Evolutionary conservation across 2,113 vertebrate genomes (phyloP).

Genomic region (Cricetomys ansorgei): DNA sequence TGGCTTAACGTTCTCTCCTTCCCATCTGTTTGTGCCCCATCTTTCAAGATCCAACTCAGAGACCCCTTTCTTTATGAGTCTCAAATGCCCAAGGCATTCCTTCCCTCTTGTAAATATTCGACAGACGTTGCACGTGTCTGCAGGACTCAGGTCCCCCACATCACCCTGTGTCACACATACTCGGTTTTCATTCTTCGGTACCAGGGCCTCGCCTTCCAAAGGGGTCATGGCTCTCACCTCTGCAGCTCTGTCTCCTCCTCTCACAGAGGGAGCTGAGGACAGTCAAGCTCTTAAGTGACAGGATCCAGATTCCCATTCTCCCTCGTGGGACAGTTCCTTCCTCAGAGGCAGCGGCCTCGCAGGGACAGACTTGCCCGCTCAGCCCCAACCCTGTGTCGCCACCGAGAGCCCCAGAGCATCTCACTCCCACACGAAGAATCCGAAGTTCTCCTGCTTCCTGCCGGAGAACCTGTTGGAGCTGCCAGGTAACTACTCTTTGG

Average conservation of each 20-base stretch:
- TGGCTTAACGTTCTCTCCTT: background rate
- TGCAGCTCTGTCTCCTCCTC: background rate
- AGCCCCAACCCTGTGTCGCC: background rate
- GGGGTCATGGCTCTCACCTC: background rate
- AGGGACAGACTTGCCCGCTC: background rate
- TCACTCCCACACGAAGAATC: background rate
- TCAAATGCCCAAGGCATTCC: conserved; percentile 1
- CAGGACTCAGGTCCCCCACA: background rate
- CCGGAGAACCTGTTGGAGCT: background rate
- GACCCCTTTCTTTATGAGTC: background rate
- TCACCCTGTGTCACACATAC: background rate
- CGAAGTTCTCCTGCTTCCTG: background rate
- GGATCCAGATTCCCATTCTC: too few relatives aligned
- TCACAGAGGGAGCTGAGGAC: background rate
- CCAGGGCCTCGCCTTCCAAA: background rate
- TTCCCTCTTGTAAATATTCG: conserved; percentile 46
- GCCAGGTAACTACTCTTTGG: background rate
- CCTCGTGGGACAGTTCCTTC: too few relatives aligned
- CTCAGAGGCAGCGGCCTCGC: background rate
- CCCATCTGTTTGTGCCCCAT: background rate
- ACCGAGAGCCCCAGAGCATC: background rate
- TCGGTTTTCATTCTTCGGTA: background rate
- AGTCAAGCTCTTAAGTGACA: background rate
- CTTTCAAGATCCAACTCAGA: conserved; percentile 34
- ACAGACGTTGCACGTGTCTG: background rate